These are phyloP conservation scores for Hololepta plana DNA, from an alignment of 2,888 invertebrate genomes.

Conservation along the genomic window DNA sequence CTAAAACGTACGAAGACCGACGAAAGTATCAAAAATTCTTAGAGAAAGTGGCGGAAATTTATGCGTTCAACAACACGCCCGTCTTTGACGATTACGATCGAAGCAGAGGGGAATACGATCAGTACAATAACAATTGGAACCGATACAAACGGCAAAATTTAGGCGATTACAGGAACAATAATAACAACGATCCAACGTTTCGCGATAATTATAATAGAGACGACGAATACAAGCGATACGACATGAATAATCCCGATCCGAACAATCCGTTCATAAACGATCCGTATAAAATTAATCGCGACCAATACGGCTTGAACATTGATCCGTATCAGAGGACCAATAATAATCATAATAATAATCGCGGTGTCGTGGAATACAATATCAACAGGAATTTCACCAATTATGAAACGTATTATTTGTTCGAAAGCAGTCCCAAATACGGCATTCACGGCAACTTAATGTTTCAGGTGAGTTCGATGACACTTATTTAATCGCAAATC, in stretches of 20 bases:
- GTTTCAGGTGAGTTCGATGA: constrained; percentile 42
- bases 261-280: constrained; percentile 16
- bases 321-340: constrained; percentile 23
- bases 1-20: constrained; percentile 38
- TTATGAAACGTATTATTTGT: constrained; percentile 50
- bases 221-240: constrained; percentile 9
- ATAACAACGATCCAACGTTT: no score
- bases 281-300: constrained; percentile 18
- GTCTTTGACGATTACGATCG: constrained; percentile 6
- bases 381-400: constrained; percentile 15
- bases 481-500: constrained; percentile 3
- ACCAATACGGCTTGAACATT: constrained; percentile 20
- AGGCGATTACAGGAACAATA: constrained; percentile 14
- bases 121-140: no score
- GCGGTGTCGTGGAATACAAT: constrained; percentile 10
- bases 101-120: no score
- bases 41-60: constrained; percentile 36
- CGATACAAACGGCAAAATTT: constrained; percentile 16
- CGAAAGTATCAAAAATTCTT: constrained; percentile 45
- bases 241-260: constrained; percentile 9
- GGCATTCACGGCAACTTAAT: constrained; percentile 55
- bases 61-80: constrained; percentile 8
- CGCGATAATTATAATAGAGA: constrained; percentile 7
- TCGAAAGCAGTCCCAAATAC: constrained; percentile 50
- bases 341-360: constrained; percentile 9